These are phyloP conservation scores for Barbus barbus DNA, from an alignment of 2,113 vertebrate species.

Conservation along the genomic window DNA sequence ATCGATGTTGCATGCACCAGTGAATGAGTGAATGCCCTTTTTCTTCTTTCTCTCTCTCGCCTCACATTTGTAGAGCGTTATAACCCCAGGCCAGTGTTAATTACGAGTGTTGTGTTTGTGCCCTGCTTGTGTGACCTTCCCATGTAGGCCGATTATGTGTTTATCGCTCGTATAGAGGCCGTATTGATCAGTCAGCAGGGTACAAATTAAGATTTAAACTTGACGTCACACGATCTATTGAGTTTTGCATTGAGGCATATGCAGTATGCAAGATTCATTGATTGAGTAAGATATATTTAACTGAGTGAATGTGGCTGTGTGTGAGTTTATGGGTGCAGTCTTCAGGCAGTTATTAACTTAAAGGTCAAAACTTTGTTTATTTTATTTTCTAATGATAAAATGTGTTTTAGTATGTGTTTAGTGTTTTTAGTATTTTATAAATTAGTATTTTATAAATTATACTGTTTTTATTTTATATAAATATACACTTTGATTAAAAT, in stretches of 20 bases:
- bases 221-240: slow-evolving; percentile 75
- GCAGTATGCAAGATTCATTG: slow-evolving; percentile 81
- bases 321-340: slow-evolving; percentile 26
- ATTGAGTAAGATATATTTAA: slow-evolving; percentile 67
- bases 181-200: slow-evolving; percentile 72
- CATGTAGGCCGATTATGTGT: slow-evolving; percentile 69
- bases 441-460: not conserved
- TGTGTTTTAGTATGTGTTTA: not conserved
- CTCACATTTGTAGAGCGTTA: slow-evolving; percentile 36
- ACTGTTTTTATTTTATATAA: not conserved
- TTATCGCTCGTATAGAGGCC: slow-evolving; percentile 67
- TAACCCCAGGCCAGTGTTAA: slow-evolving; percentile 54
- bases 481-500: not conserved
- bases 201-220: slow-evolving; percentile 83
- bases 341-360: slow-evolving; percentile 1
- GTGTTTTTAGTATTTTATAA: no score
- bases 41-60: slow-evolving; percentile 19
- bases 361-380: not conserved
- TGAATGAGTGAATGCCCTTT: slow-evolving; percentile 29
- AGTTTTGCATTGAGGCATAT: slow-evolving; percentile 80
- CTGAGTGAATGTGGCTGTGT: slow-evolving; percentile 30
- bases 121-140: slow-evolving; percentile 67
- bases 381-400: not conserved
- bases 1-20: slow-evolving; percentile 57
- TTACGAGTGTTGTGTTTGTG: slow-evolving; percentile 55